Base-by-base conservation (phyloP, 2,113 vertebrate species). In the Eira barbara region DNA sequence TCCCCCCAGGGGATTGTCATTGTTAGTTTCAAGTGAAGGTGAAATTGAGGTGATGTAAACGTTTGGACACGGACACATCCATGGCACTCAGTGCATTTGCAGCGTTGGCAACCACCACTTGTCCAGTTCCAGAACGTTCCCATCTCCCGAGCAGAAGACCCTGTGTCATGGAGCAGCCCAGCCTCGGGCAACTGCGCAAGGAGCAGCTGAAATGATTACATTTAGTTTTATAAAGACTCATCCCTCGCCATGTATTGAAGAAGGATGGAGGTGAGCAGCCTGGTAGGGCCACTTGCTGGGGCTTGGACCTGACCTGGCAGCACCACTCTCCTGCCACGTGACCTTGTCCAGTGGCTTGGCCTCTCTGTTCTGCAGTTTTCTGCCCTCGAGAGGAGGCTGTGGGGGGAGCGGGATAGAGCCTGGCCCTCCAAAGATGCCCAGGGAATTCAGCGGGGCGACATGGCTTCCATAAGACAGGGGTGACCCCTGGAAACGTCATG, bases 401-500 rank as follows among this genome's bases (percentile, higher is more conserved):
- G 13, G 4, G 42, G 49, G 25, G 34, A 61, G 82, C 0, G 0
- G 47, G n/a, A 31, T 14, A 27, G 57, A 73, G 74, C 42, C 83
- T 7, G 45, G 21, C 29, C 18, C 45, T 18, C 21, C 2, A 6
- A 4, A 57, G 83, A 6, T 18, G 47, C 78, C 27, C 6, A 2
- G 21, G 85, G 52, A 34, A 34, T 11, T 18, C 55, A 29, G 63
- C 12, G 0, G 42, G 31, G 47, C 42, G 59, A 25, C 27, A 0
- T 1, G 25, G 59, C 78, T 63, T 89, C 45, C n/a, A 2, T 0
- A 3, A 42, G 47, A 14, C 2, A 1, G 4, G 55, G 21, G 52
- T 6, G 17, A 47, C 61, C n/a, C 1, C 0, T 1, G 18, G 45
- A 65, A 55, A 4, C 1, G 0, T 3, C n/a, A 15, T 1, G 2